Percentiles rank a stretch among this genome's conserved stretches.
Evolutionary conservation across 2,113 vertebrate species (phyloP).

Genomic region (Sprattus sprattus): DNA sequence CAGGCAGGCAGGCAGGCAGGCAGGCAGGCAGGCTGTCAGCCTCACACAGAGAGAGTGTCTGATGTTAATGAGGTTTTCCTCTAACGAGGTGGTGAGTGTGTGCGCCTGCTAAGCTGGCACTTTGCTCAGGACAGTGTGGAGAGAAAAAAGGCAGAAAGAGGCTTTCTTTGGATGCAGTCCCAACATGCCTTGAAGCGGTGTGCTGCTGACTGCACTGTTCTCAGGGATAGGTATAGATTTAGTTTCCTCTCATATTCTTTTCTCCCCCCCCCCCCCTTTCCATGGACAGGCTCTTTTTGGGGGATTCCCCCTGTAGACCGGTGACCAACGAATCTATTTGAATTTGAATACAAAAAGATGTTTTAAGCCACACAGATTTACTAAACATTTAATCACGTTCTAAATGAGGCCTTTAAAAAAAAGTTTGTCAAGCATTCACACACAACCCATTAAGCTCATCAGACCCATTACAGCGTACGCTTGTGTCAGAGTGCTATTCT

Average conservation of each 20-base stretch:
- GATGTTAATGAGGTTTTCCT: slow-evolving; percentile 3
- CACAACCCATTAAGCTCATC: background rate
- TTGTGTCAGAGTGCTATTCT: background rate
- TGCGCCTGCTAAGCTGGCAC: background rate
- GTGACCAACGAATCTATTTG: background rate
- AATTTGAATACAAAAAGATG: background rate
- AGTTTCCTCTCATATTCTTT: background rate
- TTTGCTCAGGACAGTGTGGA: background rate
- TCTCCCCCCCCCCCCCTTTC: background rate
- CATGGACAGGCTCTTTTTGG: background rate
- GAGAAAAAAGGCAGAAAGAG: background rate
- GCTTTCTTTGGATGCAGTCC: background rate
- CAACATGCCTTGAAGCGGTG: background rate
- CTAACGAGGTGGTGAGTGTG: background rate
- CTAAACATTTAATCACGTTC: background rate
- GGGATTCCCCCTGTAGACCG: background rate
- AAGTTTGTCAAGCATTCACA: background rate
- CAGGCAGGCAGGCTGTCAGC: background rate
- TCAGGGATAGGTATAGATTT: background rate
- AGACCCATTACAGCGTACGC: background rate
- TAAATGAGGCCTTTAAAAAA: background rate
- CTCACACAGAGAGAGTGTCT: background rate
- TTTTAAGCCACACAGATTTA: slow-evolving; percentile 1
- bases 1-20: background rate
- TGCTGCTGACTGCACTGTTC: background rate